Percentiles rank a stretch among this genome's conserved stretches.
These are phyloP conservation scores for Plutella xylostella DNA, from an alignment of 2,888 invertebrate species.

Conservation along the genomic window DNA sequence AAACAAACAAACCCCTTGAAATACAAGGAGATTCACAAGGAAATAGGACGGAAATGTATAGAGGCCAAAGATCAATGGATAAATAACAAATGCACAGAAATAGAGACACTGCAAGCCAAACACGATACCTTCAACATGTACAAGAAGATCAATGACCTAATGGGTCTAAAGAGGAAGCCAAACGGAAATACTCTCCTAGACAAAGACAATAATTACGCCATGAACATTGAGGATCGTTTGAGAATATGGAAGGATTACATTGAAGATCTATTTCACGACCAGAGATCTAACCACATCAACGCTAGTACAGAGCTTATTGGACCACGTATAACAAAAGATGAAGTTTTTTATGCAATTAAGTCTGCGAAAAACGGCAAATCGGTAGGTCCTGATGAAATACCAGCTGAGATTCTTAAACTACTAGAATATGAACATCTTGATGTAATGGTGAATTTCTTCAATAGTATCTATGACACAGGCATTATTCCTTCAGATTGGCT, in stretches of 20 bases:
- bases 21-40: neutral
- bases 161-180: slow-evolving; percentile 1
- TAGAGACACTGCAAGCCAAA: slow-evolving; percentile 2
- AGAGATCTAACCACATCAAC: too few species aligned
- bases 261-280: neutral
- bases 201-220: neutral
- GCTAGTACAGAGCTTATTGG: too few species aligned
- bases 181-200: neutral
- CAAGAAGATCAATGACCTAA: slow-evolving; percentile 1
- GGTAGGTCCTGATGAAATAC: too few species aligned
- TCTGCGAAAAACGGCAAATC: too few species aligned
- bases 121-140: slow-evolving; percentile 4
- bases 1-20: neutral
- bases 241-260: neutral
- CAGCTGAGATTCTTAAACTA: too few species aligned
- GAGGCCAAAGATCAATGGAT: neutral
- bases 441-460: too few species aligned
- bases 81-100: neutral
- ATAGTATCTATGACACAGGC: too few species aligned
- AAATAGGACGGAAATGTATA: neutral
- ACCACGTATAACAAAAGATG: too few species aligned
- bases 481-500: too few species aligned
- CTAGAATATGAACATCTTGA: too few species aligned
- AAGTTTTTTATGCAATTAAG: too few species aligned
- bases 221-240: neutral